phyloP scores from a whole-genome alignment of 2,797 vertebrate species.

The Ctenopoma multispine region DNA sequence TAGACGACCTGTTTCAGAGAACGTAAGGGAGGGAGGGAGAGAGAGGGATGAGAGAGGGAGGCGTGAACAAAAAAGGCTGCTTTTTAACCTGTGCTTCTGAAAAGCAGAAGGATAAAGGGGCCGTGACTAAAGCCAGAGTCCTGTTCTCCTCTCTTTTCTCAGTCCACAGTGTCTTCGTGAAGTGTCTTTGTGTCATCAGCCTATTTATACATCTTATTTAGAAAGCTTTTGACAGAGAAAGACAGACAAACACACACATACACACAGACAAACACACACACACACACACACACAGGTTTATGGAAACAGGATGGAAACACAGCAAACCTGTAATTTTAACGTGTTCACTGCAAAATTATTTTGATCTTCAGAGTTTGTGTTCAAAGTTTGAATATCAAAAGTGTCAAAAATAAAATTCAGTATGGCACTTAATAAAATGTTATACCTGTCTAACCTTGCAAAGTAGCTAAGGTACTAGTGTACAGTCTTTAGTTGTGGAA shows the following conservation, averaged over 20 bases:
- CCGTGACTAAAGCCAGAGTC: conserved; percentile 71
- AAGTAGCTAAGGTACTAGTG: too few species aligned
- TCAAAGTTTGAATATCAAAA: background rate
- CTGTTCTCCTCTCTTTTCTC: conserved; percentile 66
- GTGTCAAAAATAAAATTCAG: background rate
- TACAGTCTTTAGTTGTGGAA: too few species aligned
- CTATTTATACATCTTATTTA: conserved; percentile 85
- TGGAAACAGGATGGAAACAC: conserved; percentile 24
- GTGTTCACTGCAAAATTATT: background rate
- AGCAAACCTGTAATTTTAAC: background rate
- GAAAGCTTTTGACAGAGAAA: conserved; percentile 61
- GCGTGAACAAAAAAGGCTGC: conserved; percentile 77
- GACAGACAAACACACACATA: background rate
- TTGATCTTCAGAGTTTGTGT: too few species aligned
- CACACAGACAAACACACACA: too few species aligned
- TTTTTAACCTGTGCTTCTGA: conserved; percentile 86
- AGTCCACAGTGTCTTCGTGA: conserved; percentile 69
- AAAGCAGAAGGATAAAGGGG: conserved; percentile 77
- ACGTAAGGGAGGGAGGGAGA: conserved; percentile 36
- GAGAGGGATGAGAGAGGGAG: conserved; percentile 51
- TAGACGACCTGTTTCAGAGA: conserved; percentile 83
- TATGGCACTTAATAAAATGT: background rate
- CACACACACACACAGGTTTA: background rate
- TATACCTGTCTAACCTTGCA: background rate
- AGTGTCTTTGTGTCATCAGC: conserved; percentile 79